Percentiles rank a stretch among this genome's conserved stretches.
phyloP scores from a whole-genome alignment of 2,888 invertebrate species.

The Macropis europaea region DNA sequence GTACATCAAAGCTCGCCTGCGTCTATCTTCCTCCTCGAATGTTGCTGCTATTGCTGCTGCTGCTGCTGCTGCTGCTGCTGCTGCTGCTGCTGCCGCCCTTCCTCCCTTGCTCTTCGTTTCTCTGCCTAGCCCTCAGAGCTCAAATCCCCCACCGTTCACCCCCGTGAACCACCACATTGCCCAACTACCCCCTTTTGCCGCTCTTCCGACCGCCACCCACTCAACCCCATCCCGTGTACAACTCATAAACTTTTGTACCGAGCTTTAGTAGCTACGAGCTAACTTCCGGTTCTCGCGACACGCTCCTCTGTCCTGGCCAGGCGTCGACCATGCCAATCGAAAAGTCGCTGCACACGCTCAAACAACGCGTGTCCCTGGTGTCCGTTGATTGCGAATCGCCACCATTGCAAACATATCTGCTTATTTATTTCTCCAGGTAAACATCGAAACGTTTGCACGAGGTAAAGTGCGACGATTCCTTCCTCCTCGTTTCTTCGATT shows the following conservation, averaged over 20 bases:
- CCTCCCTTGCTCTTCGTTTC: constrained; percentile 42
- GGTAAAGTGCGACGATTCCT: background rate
- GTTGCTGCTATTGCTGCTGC: constrained; percentile 58
- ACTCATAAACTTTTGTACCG: constrained; percentile 77
- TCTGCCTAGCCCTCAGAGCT: constrained; percentile 39
- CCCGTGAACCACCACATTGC: constrained; percentile 57
- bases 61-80: constrained; percentile 47
- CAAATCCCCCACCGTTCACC: constrained; percentile 37
- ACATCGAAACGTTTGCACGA: constrained; percentile 1
- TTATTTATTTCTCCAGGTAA: constrained; percentile 27
- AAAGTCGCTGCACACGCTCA: constrained; percentile 24
- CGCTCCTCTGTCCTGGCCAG: constrained; percentile 59
- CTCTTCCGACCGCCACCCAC: constrained; percentile 64
- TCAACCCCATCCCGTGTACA: constrained; percentile 64
- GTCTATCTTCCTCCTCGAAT: constrained; percentile 74
- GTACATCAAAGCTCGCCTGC: constrained; percentile 77
- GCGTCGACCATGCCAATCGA: constrained; percentile 50
- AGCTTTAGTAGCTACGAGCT: constrained; percentile 74
- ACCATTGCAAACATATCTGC: constrained; percentile 25
- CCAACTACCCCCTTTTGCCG: constrained; percentile 60
- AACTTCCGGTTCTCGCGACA: constrained; percentile 73
- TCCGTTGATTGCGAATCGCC: background rate
- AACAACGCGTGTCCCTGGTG: background rate
- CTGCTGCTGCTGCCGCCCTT: constrained; percentile 38
- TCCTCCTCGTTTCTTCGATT: no score